Base-by-base conservation (phyloP, 2,888 invertebrate genomes). In the Epicampocera succincta region DNA sequence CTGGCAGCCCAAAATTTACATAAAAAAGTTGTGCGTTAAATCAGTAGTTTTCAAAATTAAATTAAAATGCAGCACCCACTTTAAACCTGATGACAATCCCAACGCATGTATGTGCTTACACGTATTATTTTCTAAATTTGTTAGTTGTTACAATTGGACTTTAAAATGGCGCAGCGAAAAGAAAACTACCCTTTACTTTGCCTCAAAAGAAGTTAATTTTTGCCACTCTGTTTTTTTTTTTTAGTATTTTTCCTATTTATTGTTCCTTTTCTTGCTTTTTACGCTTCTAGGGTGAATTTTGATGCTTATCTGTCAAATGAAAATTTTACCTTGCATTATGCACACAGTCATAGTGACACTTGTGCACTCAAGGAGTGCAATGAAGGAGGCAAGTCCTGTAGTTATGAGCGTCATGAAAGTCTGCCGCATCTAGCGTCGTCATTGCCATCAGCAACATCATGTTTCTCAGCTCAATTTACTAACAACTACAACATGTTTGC, bases 261-360 rank as follows among this genome's bases (percentile, higher is more conserved):
- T n/a, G 19, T 4, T 15, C 2, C 9, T 29, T 21, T 25, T 56
- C 21, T 17, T 56, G 50, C n/a, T 54, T 33, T 33, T 44, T 42
- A 17, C 56, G 21, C 66, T 56, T 74, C 42, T 61, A 75, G 82
- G 42, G 66, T 71, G 71, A 75, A 82, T 71, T 74, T 82, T 71
- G 82, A 82, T 82, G 66, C 75, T 75, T 82, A 82, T 78, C 82
- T 78, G 71, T 72, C 71, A 82, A 61, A 82, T 54, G 58, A 54
- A 56, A 74, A 74, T 82, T 81, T 73, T 25, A 68, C 72, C 63
- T 58, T 58, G 3, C 56, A 21, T 65, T 68, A 56, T 74, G 68
- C n/a, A 79, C 73, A 79, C 56, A 79, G 40, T 63, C 48, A 63
- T 25, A 25, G 3, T 25, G 2, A 79, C 56, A 79, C 38, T 58